Conservation (phyloP, 2,797 vertebrate genomes). For the Ceryle rudis region DNA sequence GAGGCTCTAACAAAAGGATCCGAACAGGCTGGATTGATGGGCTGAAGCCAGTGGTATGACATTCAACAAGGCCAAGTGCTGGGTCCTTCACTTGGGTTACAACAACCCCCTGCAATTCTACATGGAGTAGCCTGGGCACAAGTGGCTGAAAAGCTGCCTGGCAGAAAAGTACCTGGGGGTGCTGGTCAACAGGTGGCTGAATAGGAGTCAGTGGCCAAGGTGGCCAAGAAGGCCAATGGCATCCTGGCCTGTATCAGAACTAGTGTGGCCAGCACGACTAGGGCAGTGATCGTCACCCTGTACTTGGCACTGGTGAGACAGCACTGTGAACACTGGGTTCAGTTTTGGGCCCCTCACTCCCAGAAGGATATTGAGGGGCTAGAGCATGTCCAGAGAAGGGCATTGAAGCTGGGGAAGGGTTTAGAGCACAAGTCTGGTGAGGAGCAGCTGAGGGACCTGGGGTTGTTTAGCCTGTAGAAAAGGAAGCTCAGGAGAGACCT, state of each 20-base stretch:
- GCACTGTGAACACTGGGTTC: neutral
- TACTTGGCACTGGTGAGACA: neutral
- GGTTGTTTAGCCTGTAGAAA: neutral
- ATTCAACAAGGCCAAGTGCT: neutral
- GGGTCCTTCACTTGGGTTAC: neutral
- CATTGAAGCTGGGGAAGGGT: neutral
- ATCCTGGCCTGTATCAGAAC: too few relatives aligned
- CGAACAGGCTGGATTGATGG: neutral
- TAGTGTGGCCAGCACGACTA: too few relatives aligned
- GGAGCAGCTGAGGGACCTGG: neutral
- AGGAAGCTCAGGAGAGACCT: neutral
- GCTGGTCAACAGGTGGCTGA: neutral
- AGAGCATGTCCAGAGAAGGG: neutral
- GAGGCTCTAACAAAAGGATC: neutral
- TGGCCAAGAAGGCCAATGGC: too few relatives aligned
- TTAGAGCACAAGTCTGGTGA: too few relatives aligned
- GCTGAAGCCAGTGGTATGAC: neutral
- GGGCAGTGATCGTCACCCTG: too few relatives aligned
- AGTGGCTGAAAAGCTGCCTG: neutral
- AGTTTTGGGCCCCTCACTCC: neutral
- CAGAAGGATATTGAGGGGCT: neutral
- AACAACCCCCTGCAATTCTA: too few relatives aligned
- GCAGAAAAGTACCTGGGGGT: neutral
- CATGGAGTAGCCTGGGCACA: neutral
- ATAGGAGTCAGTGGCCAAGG: neutral